A percentile compares a stretch with the other conserved stretches of the same genome.
phyloP scores from a whole-genome alignment of 1,140 invertebrate species.

The Melitaea cinxia region DNA sequence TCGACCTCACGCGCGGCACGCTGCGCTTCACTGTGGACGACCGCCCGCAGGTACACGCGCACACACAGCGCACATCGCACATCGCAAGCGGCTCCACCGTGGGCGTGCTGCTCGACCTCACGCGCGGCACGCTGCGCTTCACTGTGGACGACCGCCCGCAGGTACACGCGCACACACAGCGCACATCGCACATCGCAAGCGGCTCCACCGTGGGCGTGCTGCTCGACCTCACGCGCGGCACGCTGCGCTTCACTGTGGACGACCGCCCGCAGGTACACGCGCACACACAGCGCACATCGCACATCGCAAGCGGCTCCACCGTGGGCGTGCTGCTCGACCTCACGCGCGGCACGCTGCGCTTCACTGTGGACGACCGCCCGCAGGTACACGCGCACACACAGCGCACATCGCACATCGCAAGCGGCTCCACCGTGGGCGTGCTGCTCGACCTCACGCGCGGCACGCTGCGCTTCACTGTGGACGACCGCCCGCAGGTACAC shows the following conservation, averaged over 20 bases:
- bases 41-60: constrained; percentile 89
- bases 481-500: constrained; percentile 91
- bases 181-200: constrained; percentile 82
- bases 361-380: constrained; percentile 96
- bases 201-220: constrained; percentile 95
- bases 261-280: constrained; percentile 91
- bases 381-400: constrained; percentile 80
- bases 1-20: constrained; percentile 95
- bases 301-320: constrained; percentile 90
- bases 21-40: constrained; percentile 98
- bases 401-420: constrained; percentile 81
- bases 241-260: constrained; percentile 96
- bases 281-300: constrained; percentile 94
- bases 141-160: constrained; percentile 97
- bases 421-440: constrained; percentile 94
- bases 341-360: constrained; percentile 93
- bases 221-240: constrained; percentile 94
- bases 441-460: constrained; percentile 95
- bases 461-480: constrained; percentile 95
- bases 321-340: constrained; percentile 97
- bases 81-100: constrained; percentile 92
- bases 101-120: constrained; percentile 95
- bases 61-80: constrained; percentile 93
- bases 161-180: constrained; percentile 45
- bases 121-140: constrained; percentile 94